Percentiles rank a stretch among this genome's conserved stretches.
phyloP scores from a whole-genome alignment of 2,797 vertebrate species.

The Mus spretus region DNA sequence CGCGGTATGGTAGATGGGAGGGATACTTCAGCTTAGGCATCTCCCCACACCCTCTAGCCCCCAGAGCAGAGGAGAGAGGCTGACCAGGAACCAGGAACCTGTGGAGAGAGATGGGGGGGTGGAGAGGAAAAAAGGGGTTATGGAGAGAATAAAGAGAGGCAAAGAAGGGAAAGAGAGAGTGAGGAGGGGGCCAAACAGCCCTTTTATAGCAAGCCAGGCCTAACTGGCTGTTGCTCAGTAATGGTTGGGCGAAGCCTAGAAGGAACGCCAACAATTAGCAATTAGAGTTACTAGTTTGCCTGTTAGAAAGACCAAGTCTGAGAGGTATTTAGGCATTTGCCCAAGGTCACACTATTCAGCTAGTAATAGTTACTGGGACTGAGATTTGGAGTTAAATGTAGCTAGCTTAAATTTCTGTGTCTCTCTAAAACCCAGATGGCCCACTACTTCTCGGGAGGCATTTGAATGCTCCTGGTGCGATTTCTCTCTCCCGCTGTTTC shows the following conservation, averaged over 20 bases:
- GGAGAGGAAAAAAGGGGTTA: neutral
- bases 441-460: neutral
- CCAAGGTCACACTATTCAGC: neutral
- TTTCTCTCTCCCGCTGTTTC: constrained; percentile 16
- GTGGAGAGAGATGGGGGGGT: neutral
- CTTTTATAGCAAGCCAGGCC: neutral
- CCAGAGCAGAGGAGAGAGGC: neutral
- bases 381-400: neutral
- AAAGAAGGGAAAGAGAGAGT: neutral
- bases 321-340: neutral
- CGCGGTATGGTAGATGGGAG: neutral
- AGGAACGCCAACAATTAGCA: neutral
- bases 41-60: no score
- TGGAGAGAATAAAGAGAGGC: neutral
- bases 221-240: neutral
- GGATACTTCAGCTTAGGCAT: neutral
- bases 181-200: neutral
- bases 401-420: neutral
- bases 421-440: neutral
- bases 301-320: neutral
- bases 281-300: neutral
- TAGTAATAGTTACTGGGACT: neutral
- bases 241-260: neutral
- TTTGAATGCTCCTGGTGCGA: neutral
- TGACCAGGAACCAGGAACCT: neutral